Base-by-base conservation (phyloP, 1,140 invertebrate species). In the Dinothrombium tinctorium region DNA sequence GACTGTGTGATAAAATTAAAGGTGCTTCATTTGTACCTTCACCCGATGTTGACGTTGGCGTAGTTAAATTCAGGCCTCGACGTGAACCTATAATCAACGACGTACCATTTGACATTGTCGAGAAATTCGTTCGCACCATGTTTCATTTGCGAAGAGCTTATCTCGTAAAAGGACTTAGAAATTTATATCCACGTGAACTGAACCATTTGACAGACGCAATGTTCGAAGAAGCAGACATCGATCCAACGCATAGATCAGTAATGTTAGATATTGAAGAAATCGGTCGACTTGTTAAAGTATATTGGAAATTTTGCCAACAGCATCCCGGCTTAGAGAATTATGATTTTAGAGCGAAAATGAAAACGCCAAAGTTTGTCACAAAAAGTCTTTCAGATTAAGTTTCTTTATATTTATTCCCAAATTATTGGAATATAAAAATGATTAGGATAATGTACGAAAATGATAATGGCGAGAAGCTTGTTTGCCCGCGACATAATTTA, bases 11-110 rank as follows among this genome's bases (percentile, higher is more conserved):
- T 61, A 72, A 72, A 38, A 92, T 98, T 54, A 72, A 77, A 72
- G 74, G 74, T 8, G 62, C 59, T 48, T 74, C 76, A 6, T 98
- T 98, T 67, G 65, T 94, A 33, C 92, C 92, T 0, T 71, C 76
- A 53, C 89, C 92, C 0, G 69, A 96, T 40, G 89, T 99, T 6
- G 83, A 98, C 64, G 89, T 94, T 4, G 84, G 81, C 33, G 76
- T 96, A 8, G 86, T 98, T 0, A 73, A 74, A 35, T 68, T 98
- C 35, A 68, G 69, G 19, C 90, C 94, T 3, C 55, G 74, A 3
- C 69, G 69, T 47, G 56, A 66, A 36, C 89, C 92, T 2, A 79
- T 87, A 46, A 62, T 14, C 19, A 49, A 54, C 8, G 39, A 33
- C 7, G 61, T 81, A 22, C 71, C 80, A 0, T 96, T 94, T 59